Evolutionary conservation across 2,797 vertebrate species (phyloP), one percentile per base, ranked within the genome.

Genomic region (Pangasius krempfi): DNA sequence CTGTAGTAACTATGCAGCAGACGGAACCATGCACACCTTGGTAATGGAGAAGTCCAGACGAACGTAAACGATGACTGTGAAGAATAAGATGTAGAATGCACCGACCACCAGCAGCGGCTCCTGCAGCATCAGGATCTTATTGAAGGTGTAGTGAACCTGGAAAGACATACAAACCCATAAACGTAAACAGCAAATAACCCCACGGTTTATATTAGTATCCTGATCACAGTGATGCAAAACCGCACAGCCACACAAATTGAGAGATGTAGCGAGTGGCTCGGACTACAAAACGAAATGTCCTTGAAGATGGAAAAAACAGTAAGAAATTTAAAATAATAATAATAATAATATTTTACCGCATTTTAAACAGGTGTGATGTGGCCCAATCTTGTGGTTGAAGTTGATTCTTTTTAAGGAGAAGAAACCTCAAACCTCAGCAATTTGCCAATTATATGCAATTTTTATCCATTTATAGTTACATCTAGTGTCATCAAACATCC

Each of bases 21-120:
- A 60, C 14, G 33, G 18, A 27, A 12, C 12, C 56, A 8, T 44
- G 0, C 82, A 60, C 93, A 99, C 99, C 98, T 99, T 99, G 66
- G 98, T 99, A 94, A 99, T 99, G 90, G 98, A 98, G 91, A 99
- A 99, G 95, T 99, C 99, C 89, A 99, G 95, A 80, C 99, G 97
- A 62, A 99, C 98, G 0, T 99, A 99, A 91, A 99, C 93, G n/a
- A 99, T 99, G 93, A 99, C 98, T 0, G 98, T 99, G 94, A 99
- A 99, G 94, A 99, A 99, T 72, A 99, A 95, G 91, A 99, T 98
- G 94, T 99, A 99, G 94, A 99, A 99, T 1, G 98, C 97, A 9
- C 97, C 98, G 22, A 99, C 98, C 60, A 99, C 99, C 92, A 99
- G 93, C 58, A 99, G 95, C 72, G 99, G 98, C 94, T 99, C 98